These are phyloP conservation scores for Smutsia gigantea DNA, from an alignment of 2,797 vertebrate genomes.

Conservation along the genomic window DNA sequence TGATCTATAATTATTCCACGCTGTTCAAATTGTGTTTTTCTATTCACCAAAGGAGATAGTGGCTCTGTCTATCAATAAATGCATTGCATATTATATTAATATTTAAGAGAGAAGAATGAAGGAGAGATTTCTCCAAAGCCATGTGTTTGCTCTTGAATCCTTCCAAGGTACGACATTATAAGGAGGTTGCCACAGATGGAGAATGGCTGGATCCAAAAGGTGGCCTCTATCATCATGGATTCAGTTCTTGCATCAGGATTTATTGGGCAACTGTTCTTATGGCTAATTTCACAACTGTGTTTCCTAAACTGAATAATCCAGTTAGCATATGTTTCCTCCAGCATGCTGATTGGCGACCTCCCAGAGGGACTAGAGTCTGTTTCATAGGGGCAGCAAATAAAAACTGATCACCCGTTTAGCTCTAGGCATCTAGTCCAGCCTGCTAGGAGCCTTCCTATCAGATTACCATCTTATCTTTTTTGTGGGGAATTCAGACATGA, in stretches of 20 bases:
- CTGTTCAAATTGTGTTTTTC: not conserved
- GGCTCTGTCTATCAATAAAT: not conserved
- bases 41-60: not conserved
- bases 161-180: not conserved
- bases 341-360: not conserved
- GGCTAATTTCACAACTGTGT: not conserved
- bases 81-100: not conserved
- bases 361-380: not conserved
- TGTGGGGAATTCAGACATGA: not conserved
- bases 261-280: not conserved
- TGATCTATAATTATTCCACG: not conserved
- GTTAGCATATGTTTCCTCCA: not conserved
- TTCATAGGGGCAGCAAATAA: not conserved
- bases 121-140: not conserved
- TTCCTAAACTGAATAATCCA: conserved; percentile 23
- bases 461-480: conserved; percentile 12
- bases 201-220: not conserved
- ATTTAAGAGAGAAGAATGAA: not conserved
- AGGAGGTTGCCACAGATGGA: not conserved
- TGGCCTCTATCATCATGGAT: not conserved
- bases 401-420: not conserved
- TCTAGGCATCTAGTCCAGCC: not conserved
- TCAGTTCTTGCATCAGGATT: not conserved
- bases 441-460: conserved; percentile 11
- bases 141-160: not conserved